Evolutionary conservation across 2,888 invertebrate species (phyloP).

Genomic region (Dendrolimus houi): DNA sequence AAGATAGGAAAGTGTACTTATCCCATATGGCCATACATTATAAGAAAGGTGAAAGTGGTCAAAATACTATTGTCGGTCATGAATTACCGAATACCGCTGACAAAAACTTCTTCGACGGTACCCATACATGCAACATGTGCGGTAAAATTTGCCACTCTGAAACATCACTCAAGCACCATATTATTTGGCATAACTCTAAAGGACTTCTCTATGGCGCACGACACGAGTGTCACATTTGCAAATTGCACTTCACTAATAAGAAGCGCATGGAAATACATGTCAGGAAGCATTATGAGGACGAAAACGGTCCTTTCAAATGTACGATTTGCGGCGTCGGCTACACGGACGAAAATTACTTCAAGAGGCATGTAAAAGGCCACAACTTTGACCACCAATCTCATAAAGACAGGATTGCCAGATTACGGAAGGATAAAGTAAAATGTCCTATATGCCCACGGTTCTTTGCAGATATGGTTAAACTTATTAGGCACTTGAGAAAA

Average conservation of each 20-base stretch:
- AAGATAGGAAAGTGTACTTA: slow-evolving; percentile 55
- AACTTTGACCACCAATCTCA: slow-evolving; percentile 63
- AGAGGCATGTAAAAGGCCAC: slow-evolving; percentile 70
- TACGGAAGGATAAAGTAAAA: slow-evolving; percentile 58
- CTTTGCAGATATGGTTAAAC: slow-evolving; percentile 56
- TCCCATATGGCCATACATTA: slow-evolving; percentile 68
- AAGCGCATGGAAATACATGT: slow-evolving; percentile 60
- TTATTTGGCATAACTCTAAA: slow-evolving; percentile 62
- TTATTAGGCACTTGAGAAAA: slow-evolving; percentile 60
- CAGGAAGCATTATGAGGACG: slow-evolving; percentile 67
- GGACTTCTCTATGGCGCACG: slow-evolving; percentile 54
- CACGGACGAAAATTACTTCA: slow-evolving; percentile 66
- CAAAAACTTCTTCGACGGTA: slow-evolving; percentile 34
- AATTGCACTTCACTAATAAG: slow-evolving; percentile 64
- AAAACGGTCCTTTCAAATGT: slow-evolving; percentile 69
- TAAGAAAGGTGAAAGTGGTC: slow-evolving; percentile 57
- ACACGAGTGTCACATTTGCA: slow-evolving; percentile 65
- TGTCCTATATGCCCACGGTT: slow-evolving; percentile 62
- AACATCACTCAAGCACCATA: slow-evolving; percentile 57
- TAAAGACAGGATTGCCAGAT: slow-evolving; percentile 52
- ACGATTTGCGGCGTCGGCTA: slow-evolving; percentile 68
- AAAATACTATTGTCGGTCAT: slow-evolving; percentile 49
- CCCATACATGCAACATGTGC: slow-evolving; percentile 58
- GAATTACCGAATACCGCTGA: slow-evolving; percentile 26
- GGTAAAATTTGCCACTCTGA: slow-evolving; percentile 63